phyloP scores from a whole-genome alignment of 1,140 invertebrate species.

The Ostrea edulis region DNA sequence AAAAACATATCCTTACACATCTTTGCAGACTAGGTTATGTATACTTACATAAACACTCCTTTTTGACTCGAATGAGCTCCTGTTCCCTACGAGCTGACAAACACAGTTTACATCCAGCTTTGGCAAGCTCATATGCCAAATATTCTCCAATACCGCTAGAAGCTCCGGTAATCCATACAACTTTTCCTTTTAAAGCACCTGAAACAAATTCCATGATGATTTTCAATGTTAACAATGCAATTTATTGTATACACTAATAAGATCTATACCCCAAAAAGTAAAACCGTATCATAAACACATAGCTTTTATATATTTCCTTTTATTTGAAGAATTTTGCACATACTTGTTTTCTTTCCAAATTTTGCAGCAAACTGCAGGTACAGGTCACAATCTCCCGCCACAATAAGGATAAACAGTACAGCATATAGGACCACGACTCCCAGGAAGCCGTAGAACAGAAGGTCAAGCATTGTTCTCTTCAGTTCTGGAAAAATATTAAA shows the following conservation, averaged over 20 bases:
- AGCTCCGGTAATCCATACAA: constrained; percentile 93
- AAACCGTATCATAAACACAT: too few species aligned
- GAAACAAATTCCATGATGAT: constrained; percentile 32
- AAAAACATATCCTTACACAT: background rate
- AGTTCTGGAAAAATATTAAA: too few species aligned
- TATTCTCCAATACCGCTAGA: constrained; percentile 93
- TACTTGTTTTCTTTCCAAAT: constrained; percentile 83
- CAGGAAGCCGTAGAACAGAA: background rate
- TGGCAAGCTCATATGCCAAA: constrained; percentile 87
- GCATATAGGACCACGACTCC: background rate
- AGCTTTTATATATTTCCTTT: too few species aligned
- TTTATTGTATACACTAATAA: too few species aligned
- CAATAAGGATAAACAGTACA: constrained; percentile 51
- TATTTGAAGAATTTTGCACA: constrained; percentile 57
- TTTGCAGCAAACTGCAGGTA: constrained; percentile 76
- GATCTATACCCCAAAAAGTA: too few species aligned
- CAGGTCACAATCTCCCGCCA: constrained; percentile 69
- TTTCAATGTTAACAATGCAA: background rate
- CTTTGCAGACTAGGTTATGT: too few species aligned
- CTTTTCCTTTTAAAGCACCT: constrained; percentile 84
- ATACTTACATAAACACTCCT: constrained; percentile 85
- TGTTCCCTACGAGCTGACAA: constrained; percentile 87
- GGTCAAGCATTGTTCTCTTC: background rate
- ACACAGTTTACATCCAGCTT: constrained; percentile 86
- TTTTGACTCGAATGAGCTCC: constrained; percentile 89